Percentiles rank a stretch among this genome's conserved stretches.
Conservation (phyloP, 2,113 vertebrate genomes). For the Benitochromis conjunctus region DNA sequence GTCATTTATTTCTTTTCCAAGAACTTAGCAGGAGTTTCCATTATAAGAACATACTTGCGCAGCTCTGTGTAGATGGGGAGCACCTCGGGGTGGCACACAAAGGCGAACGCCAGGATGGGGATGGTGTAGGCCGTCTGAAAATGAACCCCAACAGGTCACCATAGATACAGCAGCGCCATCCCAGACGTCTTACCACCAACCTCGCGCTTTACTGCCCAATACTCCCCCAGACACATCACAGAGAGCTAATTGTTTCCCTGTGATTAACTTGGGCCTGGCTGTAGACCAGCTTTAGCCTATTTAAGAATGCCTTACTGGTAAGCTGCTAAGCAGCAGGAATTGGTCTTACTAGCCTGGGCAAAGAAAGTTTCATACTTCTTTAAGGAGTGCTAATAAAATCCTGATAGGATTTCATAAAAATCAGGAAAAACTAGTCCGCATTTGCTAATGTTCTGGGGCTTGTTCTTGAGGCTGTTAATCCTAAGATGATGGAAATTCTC, state of each 20-base stretch:
- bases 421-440: background rate
- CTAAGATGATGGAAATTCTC: background rate
- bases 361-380: conserved; percentile 22
- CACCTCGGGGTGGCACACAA: conserved; percentile 98
- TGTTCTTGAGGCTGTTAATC: background rate
- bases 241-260: conserved; percentile 66
- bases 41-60: conserved; percentile 85
- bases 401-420: background rate
- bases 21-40: conserved; percentile 4
- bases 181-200: conserved; percentile 61
- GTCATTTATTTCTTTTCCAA: conserved; percentile 2
- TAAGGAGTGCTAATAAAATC: conserved; percentile 1
- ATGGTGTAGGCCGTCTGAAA: conserved; percentile 96
- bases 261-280: conserved; percentile 64
- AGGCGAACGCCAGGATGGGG: conserved; percentile 98
- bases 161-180: conserved; percentile 67
- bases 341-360: background rate
- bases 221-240: conserved; percentile 56
- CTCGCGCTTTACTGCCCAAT: conserved; percentile 49
- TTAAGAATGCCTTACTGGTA: conserved; percentile 47
- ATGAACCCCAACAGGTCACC: conserved; percentile 69
- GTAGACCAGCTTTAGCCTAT: conserved; percentile 36
- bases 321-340: conserved; percentile 38
- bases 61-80: conserved; percentile 98
- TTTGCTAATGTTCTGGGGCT: background rate